Evolutionary conservation across 1,140 invertebrate genomes (phyloP).

Genomic region (Leptonema lineaticorne): DNA sequence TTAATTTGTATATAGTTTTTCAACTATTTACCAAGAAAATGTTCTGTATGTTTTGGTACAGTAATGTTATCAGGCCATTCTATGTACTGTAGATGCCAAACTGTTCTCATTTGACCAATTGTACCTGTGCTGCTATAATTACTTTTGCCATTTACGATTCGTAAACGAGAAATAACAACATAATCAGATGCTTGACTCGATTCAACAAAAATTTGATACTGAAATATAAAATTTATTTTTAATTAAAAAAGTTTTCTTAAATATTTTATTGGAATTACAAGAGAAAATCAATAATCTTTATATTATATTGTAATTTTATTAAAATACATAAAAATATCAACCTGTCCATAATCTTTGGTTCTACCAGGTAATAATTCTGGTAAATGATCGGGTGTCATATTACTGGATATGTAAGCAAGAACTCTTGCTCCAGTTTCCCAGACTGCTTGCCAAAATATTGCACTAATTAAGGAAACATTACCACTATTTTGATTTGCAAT

Average conservation of each 20-base stretch:
- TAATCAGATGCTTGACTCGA: slow-evolving; percentile 49
- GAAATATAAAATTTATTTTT: too few relatives aligned
- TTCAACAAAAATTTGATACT: slow-evolving; percentile 71
- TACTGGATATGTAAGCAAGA: slow-evolving; percentile 61
- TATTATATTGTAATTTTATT: too few relatives aligned
- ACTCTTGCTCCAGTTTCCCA: slow-evolving; percentile 83
- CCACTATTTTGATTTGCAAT: slow-evolving; percentile 52
- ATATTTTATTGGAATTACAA: slow-evolving; percentile 1
- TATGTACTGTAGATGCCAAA: slow-evolving; percentile 82
- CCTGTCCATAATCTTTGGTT: slow-evolving; percentile 56
- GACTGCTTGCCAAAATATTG: slow-evolving; percentile 86
- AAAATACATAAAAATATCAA: slow-evolving; percentile 39
- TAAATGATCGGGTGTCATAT: slow-evolving; percentile 46
- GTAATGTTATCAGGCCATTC: slow-evolving; percentile 71
- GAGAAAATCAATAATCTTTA: background rate
- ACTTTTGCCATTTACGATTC: slow-evolving; percentile 41
- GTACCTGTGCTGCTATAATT: slow-evolving; percentile 28
- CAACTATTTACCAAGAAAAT: slow-evolving; percentile 61
- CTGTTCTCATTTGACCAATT: slow-evolving; percentile 52
- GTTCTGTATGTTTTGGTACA: slow-evolving; percentile 64
- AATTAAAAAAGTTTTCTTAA: background rate
- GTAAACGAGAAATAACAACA: slow-evolving; percentile 47
- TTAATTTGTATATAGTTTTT: too few relatives aligned
- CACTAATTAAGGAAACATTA: slow-evolving; percentile 78
- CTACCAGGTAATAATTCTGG: slow-evolving; percentile 44